Conservation (phyloP, 2,888 invertebrate species). For the Diaphora mendica region DNA sequence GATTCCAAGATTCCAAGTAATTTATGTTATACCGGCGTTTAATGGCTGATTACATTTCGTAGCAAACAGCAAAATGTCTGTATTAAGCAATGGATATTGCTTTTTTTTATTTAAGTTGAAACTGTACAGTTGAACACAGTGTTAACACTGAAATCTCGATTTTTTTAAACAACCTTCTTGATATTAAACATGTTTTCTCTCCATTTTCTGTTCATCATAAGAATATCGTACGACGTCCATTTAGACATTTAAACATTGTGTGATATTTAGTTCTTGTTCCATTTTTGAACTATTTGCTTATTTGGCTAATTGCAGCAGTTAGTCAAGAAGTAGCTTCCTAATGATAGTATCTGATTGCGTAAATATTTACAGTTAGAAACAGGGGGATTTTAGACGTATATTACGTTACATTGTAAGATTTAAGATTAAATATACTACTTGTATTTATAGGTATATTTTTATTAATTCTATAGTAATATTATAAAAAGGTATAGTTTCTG, state of each 20-base stretch:
- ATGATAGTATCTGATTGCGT: not conserved
- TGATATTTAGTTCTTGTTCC: too few relatives aligned
- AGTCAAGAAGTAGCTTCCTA: not conserved
- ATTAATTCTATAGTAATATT: too few relatives aligned
- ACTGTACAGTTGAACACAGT: not conserved
- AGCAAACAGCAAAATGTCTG: conserved; percentile 6
- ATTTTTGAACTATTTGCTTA: not conserved
- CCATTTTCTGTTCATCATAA: not conserved
- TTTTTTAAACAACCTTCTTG: not conserved
- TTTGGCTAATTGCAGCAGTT: not conserved
- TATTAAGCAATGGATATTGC: conserved; percentile 6
- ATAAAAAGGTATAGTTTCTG: too few relatives aligned
- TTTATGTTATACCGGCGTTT: conserved; percentile 16
- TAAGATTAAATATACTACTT: too few relatives aligned
- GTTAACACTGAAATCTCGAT: not conserved
- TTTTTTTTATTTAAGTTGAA: not conserved
- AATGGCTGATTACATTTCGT: conserved; percentile 24
- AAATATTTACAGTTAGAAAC: too few relatives aligned
- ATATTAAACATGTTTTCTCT: not conserved
- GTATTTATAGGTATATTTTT: too few relatives aligned
- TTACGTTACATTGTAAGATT: too few relatives aligned
- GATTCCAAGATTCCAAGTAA: conserved; percentile 19
- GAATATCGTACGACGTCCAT: too few relatives aligned
- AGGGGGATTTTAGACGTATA: too few relatives aligned
- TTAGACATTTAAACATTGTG: too few relatives aligned